Evolutionary conservation across 2,113 vertebrate genomes (phyloP).

Genomic region (Albula glossodonta): DNA sequence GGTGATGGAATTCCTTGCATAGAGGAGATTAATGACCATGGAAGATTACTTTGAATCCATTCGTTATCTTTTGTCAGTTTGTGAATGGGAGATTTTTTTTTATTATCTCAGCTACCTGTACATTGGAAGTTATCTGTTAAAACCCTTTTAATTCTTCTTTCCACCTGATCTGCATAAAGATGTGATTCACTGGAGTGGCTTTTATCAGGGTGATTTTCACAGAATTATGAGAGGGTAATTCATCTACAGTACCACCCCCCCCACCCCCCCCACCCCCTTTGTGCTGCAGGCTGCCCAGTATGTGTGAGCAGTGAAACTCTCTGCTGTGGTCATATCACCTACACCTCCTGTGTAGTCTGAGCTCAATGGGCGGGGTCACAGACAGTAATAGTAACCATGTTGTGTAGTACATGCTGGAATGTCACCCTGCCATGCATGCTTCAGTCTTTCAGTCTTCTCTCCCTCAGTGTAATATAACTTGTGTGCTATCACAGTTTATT

Average conservation of each 20-base stretch:
- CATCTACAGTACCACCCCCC: not conserved
- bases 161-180: not conserved
- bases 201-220: not conserved
- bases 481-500: not conserved
- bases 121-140: not conserved
- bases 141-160: not conserved
- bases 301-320: not conserved
- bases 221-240: not conserved
- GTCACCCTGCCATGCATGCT: not conserved
- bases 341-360: not conserved
- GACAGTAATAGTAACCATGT: not conserved
- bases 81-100: not conserved
- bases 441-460: not conserved
- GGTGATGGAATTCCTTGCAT: not conserved
- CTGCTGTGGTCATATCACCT: not conserved
- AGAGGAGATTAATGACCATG: not conserved
- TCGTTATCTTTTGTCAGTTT: not conserved
- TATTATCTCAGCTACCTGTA: slow-evolving; percentile 1
- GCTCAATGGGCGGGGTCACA: not conserved
- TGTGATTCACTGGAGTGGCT: not conserved
- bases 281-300: not conserved
- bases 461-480: not conserved
- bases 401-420: not conserved
- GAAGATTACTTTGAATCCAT: not conserved
- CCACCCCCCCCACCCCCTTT: too few relatives aligned